Base-by-base conservation (phyloP, 2,797 vertebrate species). In the Melanotaenia pygmaea region DNA sequence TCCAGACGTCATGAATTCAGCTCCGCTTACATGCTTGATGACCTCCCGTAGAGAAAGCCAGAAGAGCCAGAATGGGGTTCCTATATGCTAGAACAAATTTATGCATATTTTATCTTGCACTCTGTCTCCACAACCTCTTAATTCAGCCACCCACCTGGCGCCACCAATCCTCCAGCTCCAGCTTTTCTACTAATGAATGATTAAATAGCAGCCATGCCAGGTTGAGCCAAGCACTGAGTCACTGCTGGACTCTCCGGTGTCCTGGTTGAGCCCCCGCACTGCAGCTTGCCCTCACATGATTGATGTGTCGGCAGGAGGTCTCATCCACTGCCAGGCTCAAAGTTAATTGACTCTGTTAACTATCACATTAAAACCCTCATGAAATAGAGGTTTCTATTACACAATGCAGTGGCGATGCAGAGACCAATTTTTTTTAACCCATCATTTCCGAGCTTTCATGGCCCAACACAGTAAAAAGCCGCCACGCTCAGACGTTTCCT, bases 141-240 rank as follows among this genome's bases (percentile, higher is more conserved):
- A 22, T 66, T n/a, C 63, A 30, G 37, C 81, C 65, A 28, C 86
- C 79, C 81, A 83, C 84, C 43, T 75, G 71, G 69, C 53, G 22
- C 34, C 47, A 24, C 24, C 64, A 4, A 26, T 69, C 65, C 62
- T 64, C 24, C 61, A 53, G 43, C 60, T 60, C 38, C 75, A 60
- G 24, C 34, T 50, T n/a, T 24, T 32, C 50, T 59, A 67, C 70
- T 85, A 83, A 88, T 89, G 72, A 84, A 84, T 90, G 81, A 90
- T 90, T 86, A 84, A 90, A 82, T 20, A 75, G 84, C 85, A 86
- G 86, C 77, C 80, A 80, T 86, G 82, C 89, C 80, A 74, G 70
- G 53, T 87, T 72, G 86, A 86, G 73, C 73, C 66, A 62, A 62
- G 82, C 72, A 35, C 51, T 88, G 83, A 91, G 79, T 92, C 87